phyloP scores from a whole-genome alignment of 2,797 vertebrate species.

The Acrossocheilus fasciatus region DNA sequence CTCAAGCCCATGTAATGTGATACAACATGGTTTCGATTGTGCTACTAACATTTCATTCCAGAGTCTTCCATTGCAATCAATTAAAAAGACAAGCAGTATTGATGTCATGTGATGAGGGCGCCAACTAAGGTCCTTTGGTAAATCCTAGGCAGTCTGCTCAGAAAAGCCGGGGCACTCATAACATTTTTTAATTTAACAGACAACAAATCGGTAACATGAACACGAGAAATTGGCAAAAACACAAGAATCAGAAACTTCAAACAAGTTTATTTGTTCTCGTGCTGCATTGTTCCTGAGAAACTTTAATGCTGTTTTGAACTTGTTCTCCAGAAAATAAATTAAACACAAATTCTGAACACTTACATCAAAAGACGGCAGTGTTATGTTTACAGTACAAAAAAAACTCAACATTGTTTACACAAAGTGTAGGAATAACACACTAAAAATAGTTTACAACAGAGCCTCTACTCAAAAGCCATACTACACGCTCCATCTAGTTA shows the following conservation, averaged over 20 bases:
- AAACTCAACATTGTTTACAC: constrained; percentile 60
- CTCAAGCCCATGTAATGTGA: not conserved
- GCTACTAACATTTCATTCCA: constrained; percentile 1
- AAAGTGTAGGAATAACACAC: constrained; percentile 60
- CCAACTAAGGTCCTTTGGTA: not conserved
- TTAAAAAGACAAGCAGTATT: not conserved
- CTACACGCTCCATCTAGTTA: constrained; percentile 28
- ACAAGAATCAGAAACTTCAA: constrained; percentile 54
- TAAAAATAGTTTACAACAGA: constrained; percentile 20
- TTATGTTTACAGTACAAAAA: constrained; percentile 66
- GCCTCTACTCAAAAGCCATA: constrained; percentile 38
- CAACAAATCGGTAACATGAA: not conserved
- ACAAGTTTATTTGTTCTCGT: constrained; percentile 77
- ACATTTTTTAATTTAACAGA: not conserved
- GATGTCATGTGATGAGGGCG: not conserved
- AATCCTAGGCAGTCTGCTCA: not conserved
- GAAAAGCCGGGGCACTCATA: not conserved
- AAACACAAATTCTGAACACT: constrained; percentile 66
- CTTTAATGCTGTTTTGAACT: constrained; percentile 69
- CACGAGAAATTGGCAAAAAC: not conserved
- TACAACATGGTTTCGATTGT: not conserved
- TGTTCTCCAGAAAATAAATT: constrained; percentile 75
- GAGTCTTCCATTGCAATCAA: not conserved
- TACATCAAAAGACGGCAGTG: constrained; percentile 61
- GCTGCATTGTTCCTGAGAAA: constrained; percentile 79